Evolutionary conservation across 2,797 vertebrate species (phyloP).

Genomic region (Mionectes olivaceus): DNA sequence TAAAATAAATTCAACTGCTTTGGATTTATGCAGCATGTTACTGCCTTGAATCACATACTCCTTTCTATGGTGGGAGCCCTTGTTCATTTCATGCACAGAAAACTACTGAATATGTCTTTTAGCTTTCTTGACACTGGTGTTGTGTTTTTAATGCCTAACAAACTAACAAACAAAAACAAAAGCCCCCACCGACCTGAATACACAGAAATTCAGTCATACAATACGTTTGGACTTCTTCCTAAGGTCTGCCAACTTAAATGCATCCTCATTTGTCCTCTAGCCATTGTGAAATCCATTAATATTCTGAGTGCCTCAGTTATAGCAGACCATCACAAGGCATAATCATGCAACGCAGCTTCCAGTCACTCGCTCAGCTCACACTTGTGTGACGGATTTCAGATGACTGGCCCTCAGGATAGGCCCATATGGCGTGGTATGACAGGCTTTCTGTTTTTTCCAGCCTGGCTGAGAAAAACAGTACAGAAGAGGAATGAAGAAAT

Average conservation of each 20-base stretch:
- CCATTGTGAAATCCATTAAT: background rate
- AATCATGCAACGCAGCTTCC: background rate
- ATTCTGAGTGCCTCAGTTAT: background rate
- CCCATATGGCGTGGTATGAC: background rate
- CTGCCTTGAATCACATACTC: background rate
- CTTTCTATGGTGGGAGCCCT: background rate
- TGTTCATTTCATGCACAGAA: background rate
- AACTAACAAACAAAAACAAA: background rate
- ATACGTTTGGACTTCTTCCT: background rate
- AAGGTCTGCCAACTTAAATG: background rate
- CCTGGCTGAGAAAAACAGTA: background rate
- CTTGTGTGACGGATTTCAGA: slow-evolving; percentile 16
- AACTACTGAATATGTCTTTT: background rate
- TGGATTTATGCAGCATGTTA: background rate
- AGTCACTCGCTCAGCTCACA: background rate
- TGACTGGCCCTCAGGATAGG: slow-evolving; percentile 43
- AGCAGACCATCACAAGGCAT: background rate
- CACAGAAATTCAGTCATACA: background rate
- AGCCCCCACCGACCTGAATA: background rate
- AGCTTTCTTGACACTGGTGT: background rate
- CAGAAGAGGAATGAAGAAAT: background rate
- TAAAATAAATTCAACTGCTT: background rate
- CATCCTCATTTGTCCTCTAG: background rate
- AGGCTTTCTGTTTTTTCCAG: background rate
- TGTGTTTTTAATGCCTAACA: background rate